A percentile compares a stretch with the other conserved stretches of the same genome.
Evolutionary conservation across 2,888 invertebrate genomes (phyloP).

Genomic region (Ganaspis brasiliensis): DNA sequence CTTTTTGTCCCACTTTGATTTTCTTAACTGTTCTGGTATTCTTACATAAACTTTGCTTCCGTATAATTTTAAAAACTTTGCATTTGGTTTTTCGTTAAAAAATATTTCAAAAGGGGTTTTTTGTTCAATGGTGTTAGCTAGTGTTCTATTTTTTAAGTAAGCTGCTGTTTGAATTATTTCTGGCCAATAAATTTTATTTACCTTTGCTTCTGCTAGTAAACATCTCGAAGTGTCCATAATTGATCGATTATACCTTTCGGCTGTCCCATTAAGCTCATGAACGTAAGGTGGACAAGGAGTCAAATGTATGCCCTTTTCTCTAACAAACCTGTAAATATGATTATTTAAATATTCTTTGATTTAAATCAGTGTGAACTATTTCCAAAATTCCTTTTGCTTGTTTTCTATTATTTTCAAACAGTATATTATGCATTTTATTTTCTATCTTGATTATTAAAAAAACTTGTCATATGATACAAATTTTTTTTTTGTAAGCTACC

Average conservation of each 20-base stretch:
- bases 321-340: conserved; percentile 34
- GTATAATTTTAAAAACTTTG: conserved; percentile 47
- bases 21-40: conserved; percentile 45
- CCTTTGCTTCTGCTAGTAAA: conserved; percentile 45
- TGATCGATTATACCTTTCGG: conserved; percentile 45
- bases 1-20: conserved; percentile 53
- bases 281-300: conserved; percentile 43
- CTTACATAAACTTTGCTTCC: conserved; percentile 54
- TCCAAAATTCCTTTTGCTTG: too few species aligned
- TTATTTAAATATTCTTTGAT: conserved; percentile 57
- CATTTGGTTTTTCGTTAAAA: too few species aligned
- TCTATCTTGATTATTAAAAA: background rate
- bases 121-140: conserved; percentile 54
- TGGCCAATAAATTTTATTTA: conserved; percentile 47
- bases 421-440: too few species aligned
- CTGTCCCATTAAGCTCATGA: conserved; percentile 27
- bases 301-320: conserved; percentile 43
- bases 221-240: conserved; percentile 44
- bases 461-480: conserved; percentile 51
- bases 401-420: too few species aligned
- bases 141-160: conserved; percentile 55
- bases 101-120: conserved; percentile 59
- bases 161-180: conserved; percentile 50
- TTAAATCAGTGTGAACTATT: too few species aligned
- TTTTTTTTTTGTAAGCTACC: conserved; percentile 45